These are phyloP conservation scores for Metaphire vulgaris DNA, from an alignment of 1,140 invertebrate species.

Conservation along the genomic window DNA sequence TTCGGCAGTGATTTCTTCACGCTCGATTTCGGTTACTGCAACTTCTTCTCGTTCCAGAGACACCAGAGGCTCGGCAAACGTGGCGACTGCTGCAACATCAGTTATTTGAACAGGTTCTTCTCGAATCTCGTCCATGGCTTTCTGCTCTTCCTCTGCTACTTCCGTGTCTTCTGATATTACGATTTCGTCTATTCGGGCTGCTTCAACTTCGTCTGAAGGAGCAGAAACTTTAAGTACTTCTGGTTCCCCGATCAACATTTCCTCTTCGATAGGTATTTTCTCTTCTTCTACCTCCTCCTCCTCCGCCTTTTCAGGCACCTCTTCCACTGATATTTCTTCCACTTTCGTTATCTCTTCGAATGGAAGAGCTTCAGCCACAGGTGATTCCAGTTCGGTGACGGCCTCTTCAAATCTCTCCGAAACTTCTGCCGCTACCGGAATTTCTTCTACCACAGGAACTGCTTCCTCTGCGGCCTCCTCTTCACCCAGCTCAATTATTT, in stretches of 20 bases:
- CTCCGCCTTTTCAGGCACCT: neutral
- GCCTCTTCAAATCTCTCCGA: neutral
- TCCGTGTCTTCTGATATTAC: neutral
- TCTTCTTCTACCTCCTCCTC: neutral
- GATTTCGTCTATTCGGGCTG: neutral
- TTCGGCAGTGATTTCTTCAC: neutral
- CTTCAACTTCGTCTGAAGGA: neutral
- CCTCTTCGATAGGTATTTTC: neutral
- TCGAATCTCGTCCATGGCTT: neutral
- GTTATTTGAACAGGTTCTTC: neutral
- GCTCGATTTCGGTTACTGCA: too few relatives aligned
- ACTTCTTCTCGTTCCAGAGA: too few relatives aligned
- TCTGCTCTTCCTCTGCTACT: neutral
- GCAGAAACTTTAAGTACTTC: neutral
- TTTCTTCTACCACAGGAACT: neutral
- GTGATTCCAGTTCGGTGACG: too few relatives aligned
- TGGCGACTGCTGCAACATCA: too few relatives aligned
- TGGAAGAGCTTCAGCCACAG: too few relatives aligned
- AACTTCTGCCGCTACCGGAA: neutral
- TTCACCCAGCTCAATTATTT: neutral
- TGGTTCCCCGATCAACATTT: neutral
- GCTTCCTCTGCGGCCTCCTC: neutral
- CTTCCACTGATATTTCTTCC: neutral
- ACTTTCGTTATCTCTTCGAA: constrained; percentile 3
- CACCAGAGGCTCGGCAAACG: too few relatives aligned